Percentiles rank a stretch among this genome's conserved stretches.
Evolutionary conservation across 2,888 invertebrate species (phyloP).

Genomic region (Orgyia antiqua): DNA sequence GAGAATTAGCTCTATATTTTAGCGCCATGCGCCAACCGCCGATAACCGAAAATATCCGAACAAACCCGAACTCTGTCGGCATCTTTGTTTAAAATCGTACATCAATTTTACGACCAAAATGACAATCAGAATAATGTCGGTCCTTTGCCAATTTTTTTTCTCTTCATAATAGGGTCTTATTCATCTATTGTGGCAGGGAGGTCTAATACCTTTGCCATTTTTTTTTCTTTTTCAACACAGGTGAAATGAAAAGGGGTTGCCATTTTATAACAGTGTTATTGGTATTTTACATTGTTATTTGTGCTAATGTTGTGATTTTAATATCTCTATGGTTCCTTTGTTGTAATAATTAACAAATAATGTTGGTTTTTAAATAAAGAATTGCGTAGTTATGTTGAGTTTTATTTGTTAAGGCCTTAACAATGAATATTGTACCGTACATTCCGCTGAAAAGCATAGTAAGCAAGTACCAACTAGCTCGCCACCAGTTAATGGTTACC

Average conservation of each 20-base stretch:
- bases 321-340: constrained; percentile 6
- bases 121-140: constrained; percentile 48
- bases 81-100: constrained; percentile 38
- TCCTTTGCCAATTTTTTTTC: constrained; percentile 54
- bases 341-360: constrained; percentile 8
- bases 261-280: constrained; percentile 26
- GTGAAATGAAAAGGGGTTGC: constrained; percentile 48
- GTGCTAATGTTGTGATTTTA: constrained; percentile 26
- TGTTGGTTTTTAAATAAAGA: constrained; percentile 1
- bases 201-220: constrained; percentile 51
- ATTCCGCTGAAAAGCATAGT: no score
- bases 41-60: constrained; percentile 15
- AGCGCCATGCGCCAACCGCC: constrained; percentile 36
- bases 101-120: constrained; percentile 49
- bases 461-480: no score
- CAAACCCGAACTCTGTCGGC: constrained; percentile 17
- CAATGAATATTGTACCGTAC: no score
- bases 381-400: no score
- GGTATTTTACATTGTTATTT: constrained; percentile 18
- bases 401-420: no score
- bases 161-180: constrained; percentile 38
- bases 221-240: constrained; percentile 48
- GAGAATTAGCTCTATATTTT: no score
- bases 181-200: constrained; percentile 55
- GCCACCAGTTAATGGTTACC: no score